Evolutionary conservation across 1,140 invertebrate species (phyloP), one percentile per base, ranked within the genome.

Genomic region (Ditylenchus dipsaci): DNA sequence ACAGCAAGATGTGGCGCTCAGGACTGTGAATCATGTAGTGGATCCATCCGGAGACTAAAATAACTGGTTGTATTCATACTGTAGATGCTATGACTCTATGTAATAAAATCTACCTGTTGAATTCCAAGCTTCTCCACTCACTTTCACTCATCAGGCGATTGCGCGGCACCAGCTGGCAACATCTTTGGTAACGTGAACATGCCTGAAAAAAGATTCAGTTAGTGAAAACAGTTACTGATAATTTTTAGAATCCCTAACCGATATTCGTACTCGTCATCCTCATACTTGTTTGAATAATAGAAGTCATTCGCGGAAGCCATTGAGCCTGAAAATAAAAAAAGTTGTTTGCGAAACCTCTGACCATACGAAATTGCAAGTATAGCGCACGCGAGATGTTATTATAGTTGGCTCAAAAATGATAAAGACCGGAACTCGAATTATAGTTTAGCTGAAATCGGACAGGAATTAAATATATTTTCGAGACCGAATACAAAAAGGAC

Each of bases 21-120:
- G 93, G 93, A 23, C 88, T 88, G 84, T 96, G 93, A 76, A 91
- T 89, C 92, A 96, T 94, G 79, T 95, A 97, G 85, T 96, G 93
- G 1, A 93, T 88, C 94, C 94, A 97, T 38, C 91, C 91, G 90
- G 90, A 80, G 91, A 93, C 5, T 38, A 38, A 38, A 38, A 38
- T 38, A 38, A 38, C 33, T 3, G 33, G 3, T 9, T 47, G 11
- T 19, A 0, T 9, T 13, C 15, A n/a, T 27, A n/a, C 11, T 1
- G 27, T 23, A 63, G 23, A 1, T n/a, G 13, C n/a, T n/a, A n/a
- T n/a, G n/a, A 13, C 3, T 27, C 11, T 11, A 0, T 19, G 21
- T 9, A 17, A 30, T 17, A 9, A 29, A 29, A 29, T 26, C 13
- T 19, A 67, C 65, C 71, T 96, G 93, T 81, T 95, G 91, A 7